Evolutionary conservation across 2,113 vertebrate species (phyloP).

Genomic region (Oriolus oriolus): DNA sequence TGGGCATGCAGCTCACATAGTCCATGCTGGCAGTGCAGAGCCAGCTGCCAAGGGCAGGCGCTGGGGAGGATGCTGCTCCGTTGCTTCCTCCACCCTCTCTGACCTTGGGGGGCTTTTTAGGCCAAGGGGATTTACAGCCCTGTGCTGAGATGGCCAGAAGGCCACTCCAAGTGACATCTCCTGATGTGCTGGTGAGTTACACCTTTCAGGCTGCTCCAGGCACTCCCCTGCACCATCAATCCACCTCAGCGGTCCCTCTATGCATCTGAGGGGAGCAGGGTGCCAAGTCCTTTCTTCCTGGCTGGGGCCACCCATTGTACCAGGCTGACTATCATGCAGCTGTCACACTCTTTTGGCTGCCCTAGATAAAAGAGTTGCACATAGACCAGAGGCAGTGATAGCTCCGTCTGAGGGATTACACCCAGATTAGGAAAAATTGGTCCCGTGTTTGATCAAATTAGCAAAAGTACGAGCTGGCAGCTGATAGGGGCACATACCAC

Average conservation of each 20-base stretch:
- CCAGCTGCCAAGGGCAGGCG: neutral
- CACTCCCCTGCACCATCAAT: neutral
- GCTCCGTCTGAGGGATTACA: neutral
- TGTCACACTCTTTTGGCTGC: neutral
- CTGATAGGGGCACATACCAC: neutral
- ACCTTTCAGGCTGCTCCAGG: neutral
- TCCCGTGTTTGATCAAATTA: neutral
- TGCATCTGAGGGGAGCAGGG: neutral
- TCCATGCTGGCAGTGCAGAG: neutral
- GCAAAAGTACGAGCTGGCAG: neutral
- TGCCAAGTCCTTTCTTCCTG: neutral
- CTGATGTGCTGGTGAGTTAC: neutral
- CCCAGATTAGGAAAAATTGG: neutral
- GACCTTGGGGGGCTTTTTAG: neutral
- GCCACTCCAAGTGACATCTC: neutral
- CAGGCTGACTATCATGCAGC: neutral
- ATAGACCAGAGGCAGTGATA: neutral
- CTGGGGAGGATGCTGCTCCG: neutral
- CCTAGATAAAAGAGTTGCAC: neutral
- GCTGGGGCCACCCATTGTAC: neutral
- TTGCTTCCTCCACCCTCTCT: neutral
- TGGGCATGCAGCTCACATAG: accelerated
- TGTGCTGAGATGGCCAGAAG: neutral
- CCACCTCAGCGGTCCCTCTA: accelerated
- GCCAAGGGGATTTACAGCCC: neutral